Conservation (phyloP, 2,888 invertebrate genomes). For the Drosophila kuntzei region DNA sequence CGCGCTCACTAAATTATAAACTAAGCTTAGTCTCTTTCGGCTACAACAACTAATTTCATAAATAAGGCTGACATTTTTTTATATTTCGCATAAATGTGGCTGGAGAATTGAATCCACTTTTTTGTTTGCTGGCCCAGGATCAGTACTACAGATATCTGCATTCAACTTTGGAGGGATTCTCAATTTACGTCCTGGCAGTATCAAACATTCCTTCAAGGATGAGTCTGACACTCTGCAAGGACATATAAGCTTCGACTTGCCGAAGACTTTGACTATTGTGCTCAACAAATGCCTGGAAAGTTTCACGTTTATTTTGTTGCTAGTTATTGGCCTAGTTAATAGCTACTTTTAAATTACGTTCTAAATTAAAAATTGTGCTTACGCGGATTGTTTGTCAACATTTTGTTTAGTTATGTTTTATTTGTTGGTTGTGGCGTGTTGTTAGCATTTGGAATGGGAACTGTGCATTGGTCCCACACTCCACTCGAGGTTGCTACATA, state of each 20-base stretch:
- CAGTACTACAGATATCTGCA: slow-evolving; percentile 49
- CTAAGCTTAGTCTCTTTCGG: slow-evolving; percentile 66
- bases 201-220: neutral
- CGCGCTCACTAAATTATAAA: slow-evolving; percentile 71
- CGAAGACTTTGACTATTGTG: slow-evolving; percentile 59
- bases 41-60: slow-evolving; percentile 77
- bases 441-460: slow-evolving; percentile 59
- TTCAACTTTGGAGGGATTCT: slow-evolving; percentile 71
- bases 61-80: slow-evolving; percentile 71
- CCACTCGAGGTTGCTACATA: slow-evolving; percentile 36
- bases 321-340: slow-evolving; percentile 63
- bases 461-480: slow-evolving; percentile 54
- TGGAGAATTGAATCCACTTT: slow-evolving; percentile 25
- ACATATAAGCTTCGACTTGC: slow-evolving; percentile 32
- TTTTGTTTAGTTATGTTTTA: slow-evolving; percentile 14
- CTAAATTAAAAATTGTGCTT: slow-evolving; percentile 81
- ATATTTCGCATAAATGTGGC: slow-evolving; percentile 36
- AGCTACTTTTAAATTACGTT: slow-evolving; percentile 55
- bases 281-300: slow-evolving; percentile 66
- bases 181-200: slow-evolving; percentile 23
- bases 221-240: slow-evolving; percentile 17
- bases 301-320: slow-evolving; percentile 24
- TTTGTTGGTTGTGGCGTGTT: slow-evolving; percentile 58
- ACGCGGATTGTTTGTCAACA: slow-evolving; percentile 71
- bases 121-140: slow-evolving; percentile 40